Conservation (phyloP, 2,888 invertebrate genomes). For the Thymelicus acteon region DNA sequence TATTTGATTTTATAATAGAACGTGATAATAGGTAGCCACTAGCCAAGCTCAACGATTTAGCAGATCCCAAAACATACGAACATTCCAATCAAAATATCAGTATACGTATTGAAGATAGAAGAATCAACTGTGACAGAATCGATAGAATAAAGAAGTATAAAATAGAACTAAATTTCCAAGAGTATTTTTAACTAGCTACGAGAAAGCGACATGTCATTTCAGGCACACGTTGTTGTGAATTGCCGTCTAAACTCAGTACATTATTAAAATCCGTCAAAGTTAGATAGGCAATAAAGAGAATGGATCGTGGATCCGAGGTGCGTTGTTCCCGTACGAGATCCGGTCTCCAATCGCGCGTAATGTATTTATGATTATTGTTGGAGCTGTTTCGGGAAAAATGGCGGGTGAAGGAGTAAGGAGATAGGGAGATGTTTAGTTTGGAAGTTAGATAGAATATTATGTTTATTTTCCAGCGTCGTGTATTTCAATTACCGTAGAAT, state of each 20-base stretch:
- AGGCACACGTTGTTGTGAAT: slow-evolving; percentile 21
- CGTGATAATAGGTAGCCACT: too few species aligned
- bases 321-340: slow-evolving; percentile 79
- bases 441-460: slow-evolving; percentile 7
- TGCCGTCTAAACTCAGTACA: slow-evolving; percentile 36
- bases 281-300: slow-evolving; percentile 79
- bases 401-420: slow-evolving; percentile 16
- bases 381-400: slow-evolving; percentile 47
- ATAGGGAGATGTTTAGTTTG: slow-evolving; percentile 17
- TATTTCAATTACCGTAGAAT: slow-evolving; percentile 3
- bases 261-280: slow-evolving; percentile 79
- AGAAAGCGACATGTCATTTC: slow-evolving; percentile 31
- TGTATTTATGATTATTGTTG: slow-evolving; percentile 84
- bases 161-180: too few species aligned
- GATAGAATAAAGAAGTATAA: too few species aligned
- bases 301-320: slow-evolving; percentile 51
- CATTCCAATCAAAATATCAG: too few species aligned
- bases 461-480: not conserved
- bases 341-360: slow-evolving; percentile 80
- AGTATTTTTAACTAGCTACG: not conserved
- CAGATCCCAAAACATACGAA: too few species aligned
- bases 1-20: too few species aligned
- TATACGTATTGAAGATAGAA: too few species aligned
- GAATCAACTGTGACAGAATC: too few species aligned
- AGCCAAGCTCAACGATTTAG: too few species aligned